phyloP scores from a whole-genome alignment of 2,113 vertebrate genomes.

The cattle (Bos taurus) region DNA sequence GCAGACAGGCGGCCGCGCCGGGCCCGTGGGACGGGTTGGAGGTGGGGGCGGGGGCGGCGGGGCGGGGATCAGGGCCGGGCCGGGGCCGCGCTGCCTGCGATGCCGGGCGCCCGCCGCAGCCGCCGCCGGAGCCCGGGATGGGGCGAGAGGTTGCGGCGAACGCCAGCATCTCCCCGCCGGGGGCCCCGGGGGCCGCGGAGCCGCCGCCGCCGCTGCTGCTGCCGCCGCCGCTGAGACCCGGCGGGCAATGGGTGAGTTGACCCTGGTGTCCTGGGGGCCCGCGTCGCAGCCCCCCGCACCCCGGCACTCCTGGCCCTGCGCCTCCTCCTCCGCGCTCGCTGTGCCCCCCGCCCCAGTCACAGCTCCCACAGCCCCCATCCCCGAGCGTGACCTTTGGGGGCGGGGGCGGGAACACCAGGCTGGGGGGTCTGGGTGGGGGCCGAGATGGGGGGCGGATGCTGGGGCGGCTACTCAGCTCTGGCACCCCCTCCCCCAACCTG shows the following conservation, averaged over 20 bases:
- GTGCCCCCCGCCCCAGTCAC: background rate
- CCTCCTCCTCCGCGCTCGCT: background rate
- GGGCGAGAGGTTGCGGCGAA: constrained; percentile 75
- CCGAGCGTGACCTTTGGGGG: constrained; percentile 12
- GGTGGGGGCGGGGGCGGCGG: constrained; percentile 15
- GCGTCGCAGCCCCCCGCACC: constrained; percentile 5
- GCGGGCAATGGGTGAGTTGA: constrained; percentile 78
- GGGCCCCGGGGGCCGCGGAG: constrained; percentile 76
- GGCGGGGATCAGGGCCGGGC: constrained; percentile 50
- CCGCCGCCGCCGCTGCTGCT: constrained; percentile 70
- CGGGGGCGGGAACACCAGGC: background rate
- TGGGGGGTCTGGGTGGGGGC: background rate
- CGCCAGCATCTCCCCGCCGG: constrained; percentile 76
- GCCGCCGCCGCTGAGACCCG: constrained; percentile 71
- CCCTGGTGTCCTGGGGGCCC: background rate
- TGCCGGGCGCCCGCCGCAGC: constrained; percentile 67
- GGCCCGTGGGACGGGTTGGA: constrained; percentile 32
- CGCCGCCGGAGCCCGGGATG: constrained; percentile 72
- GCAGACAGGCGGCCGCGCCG: constrained; percentile 38
- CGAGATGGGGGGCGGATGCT: background rate
- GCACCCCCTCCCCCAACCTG: constrained; percentile 39
- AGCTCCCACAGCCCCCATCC: background rate
- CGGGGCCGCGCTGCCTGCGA: constrained; percentile 54
- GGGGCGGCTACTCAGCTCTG: background rate
- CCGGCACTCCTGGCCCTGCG: background rate